phyloP scores from a whole-genome alignment of 1,140 invertebrate species.

The Lordiphosa mommai region DNA sequence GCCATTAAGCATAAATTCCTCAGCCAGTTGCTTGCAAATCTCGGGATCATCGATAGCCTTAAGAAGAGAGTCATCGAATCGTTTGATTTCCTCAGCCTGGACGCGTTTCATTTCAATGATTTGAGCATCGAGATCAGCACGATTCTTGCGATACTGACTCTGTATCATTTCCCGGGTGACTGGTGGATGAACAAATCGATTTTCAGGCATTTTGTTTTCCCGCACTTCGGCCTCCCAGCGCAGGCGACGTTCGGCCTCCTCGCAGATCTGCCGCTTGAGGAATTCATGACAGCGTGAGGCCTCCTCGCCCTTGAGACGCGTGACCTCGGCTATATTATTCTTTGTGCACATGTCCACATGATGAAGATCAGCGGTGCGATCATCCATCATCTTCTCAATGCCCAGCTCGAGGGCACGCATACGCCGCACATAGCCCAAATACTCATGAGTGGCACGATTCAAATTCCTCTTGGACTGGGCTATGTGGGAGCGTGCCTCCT shows the following conservation, averaged over 20 bases:
- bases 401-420: conserved; percentile 60
- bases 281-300: conserved; percentile 45
- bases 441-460: conserved; percentile 56
- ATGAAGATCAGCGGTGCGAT: conserved; percentile 57
- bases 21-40: conserved; percentile 44
- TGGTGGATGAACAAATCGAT: conserved; percentile 58
- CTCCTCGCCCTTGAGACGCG: conserved; percentile 32
- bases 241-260: conserved; percentile 52
- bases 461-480: conserved; percentile 33
- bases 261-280: conserved; percentile 57
- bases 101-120: conserved; percentile 59
- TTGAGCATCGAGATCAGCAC: conserved; percentile 53
- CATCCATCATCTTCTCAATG: conserved; percentile 56
- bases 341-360: conserved; percentile 66
- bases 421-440: conserved; percentile 47
- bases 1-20: conserved; percentile 35
- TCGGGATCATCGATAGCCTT: conserved; percentile 52
- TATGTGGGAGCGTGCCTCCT: conserved; percentile 29
- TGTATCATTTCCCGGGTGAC: conserved; percentile 39
- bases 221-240: conserved; percentile 40
- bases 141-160: conserved; percentile 26
- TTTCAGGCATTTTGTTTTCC: conserved; percentile 64
- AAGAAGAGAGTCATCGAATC: conserved; percentile 41
- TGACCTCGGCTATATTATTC: conserved; percentile 35
- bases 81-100: conserved; percentile 44